Percentiles rank a stretch among this genome's conserved stretches.
These are phyloP conservation scores for Erynnis tages DNA, from an alignment of 2,888 invertebrate species.

Conservation along the genomic window DNA sequence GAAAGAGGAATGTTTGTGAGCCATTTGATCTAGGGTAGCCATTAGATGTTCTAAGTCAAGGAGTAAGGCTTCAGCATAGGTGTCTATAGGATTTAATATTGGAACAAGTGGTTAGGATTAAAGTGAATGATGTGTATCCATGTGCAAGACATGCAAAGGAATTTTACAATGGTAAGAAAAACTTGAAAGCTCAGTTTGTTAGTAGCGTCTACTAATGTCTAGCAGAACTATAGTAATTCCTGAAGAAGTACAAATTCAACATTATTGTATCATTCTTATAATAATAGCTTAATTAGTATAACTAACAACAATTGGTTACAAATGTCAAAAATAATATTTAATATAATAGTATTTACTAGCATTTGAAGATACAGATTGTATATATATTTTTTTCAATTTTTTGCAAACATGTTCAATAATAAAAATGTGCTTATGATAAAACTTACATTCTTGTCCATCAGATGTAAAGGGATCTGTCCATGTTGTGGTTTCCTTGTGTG, in stretches of 20 bases:
- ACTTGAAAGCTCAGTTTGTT: constrained; percentile 36
- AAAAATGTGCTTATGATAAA: neutral
- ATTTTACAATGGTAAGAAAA: constrained; percentile 50
- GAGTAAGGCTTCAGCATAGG: constrained; percentile 79
- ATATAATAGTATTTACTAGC: no score
- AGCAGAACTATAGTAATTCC: constrained; percentile 3
- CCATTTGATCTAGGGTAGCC: constrained; percentile 81
- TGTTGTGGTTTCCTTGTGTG: constrained; percentile 43
- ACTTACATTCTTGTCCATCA: constrained; percentile 77
- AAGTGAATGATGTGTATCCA: constrained; percentile 65
- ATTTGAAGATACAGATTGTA: no score
- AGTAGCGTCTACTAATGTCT: constrained; percentile 25
- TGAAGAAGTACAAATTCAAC: neutral
- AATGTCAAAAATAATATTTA: no score
- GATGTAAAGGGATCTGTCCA: constrained; percentile 71
- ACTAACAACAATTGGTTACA: no score
- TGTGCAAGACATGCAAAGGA: constrained; percentile 81
- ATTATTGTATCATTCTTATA: neutral
- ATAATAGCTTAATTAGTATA: no score
- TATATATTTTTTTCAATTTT: no score
- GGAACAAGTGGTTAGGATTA: constrained; percentile 63
- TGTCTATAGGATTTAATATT: constrained; percentile 61
- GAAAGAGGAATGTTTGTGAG: constrained; percentile 76
- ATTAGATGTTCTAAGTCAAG: constrained; percentile 81
- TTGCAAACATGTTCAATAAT: no score